Percentiles rank a stretch among this genome's conserved stretches.
Evolutionary conservation across 2,797 vertebrate species (phyloP).

Genomic region (Agapornis canus): DNA sequence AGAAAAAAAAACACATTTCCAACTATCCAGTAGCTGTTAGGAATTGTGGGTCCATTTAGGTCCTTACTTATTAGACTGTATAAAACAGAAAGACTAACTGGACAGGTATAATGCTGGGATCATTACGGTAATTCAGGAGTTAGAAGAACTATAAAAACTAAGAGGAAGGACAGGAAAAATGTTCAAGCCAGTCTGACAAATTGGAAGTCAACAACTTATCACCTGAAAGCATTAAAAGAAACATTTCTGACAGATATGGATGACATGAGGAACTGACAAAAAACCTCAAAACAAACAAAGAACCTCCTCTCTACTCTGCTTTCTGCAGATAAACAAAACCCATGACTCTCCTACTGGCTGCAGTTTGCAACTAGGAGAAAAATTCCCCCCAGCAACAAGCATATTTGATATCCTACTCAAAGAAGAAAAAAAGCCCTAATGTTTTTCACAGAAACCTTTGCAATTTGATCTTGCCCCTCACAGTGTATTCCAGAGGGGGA

Average conservation of each 20-base stretch:
- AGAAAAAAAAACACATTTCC: not conserved
- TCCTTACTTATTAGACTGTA: too few relatives aligned
- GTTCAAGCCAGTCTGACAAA: not conserved
- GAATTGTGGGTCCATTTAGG: not conserved
- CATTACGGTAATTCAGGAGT: not conserved
- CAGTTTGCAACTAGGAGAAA: not conserved
- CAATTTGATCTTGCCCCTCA: not conserved
- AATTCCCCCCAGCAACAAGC: slow-evolving; percentile 1
- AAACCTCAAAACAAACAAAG: not conserved
- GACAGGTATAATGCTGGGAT: not conserved
- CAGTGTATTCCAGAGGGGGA: not conserved
- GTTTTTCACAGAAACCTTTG: not conserved
- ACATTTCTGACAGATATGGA: not conserved
- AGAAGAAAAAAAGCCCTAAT: not conserved
- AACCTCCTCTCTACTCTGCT: not conserved
- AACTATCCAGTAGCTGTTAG: not conserved
- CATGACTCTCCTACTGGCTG: not conserved
- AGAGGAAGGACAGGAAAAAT: not conserved
- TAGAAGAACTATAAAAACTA: not conserved
- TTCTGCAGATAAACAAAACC: slow-evolving; percentile 9
- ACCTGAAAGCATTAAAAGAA: not conserved
- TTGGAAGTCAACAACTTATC: not conserved
- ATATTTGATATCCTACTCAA: not conserved
- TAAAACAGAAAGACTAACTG: not conserved
- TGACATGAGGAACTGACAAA: not conserved